phyloP scores from a whole-genome alignment of 2,888 invertebrate species.

The Polietes domitor region DNA sequence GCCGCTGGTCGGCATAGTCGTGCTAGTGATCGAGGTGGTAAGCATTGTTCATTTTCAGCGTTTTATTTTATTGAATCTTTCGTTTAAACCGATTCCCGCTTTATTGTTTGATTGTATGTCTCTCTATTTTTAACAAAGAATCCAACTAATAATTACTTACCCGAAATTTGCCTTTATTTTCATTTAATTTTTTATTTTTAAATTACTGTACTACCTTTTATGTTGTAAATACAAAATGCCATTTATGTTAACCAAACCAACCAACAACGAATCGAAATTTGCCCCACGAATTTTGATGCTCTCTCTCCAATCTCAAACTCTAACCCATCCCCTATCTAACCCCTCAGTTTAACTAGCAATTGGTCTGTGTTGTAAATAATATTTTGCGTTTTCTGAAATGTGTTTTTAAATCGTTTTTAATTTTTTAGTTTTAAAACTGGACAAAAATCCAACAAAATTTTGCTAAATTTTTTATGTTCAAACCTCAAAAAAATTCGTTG shows the following conservation, averaged over 20 bases:
- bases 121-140: constrained; percentile 35
- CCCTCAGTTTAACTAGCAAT: constrained; percentile 10
- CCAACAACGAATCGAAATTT: constrained; percentile 25
- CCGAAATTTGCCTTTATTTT: constrained; percentile 11
- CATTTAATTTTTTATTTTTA: constrained; percentile 30
- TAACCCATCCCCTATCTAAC: neutral
- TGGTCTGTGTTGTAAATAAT: constrained; percentile 64
- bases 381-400: constrained; percentile 45
- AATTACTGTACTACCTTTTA: constrained; percentile 37
- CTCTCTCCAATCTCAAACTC: neutral
- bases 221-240: constrained; percentile 56
- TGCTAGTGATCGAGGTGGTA: constrained; percentile 94
- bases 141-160: constrained; percentile 5
- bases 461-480: constrained; percentile 12
- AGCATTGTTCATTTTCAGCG: constrained; percentile 75
- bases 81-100: constrained; percentile 58
- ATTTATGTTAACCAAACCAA: constrained; percentile 31
- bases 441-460: constrained; percentile 14
- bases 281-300: constrained; percentile 6
- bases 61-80: constrained; percentile 70
- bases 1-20: constrained; percentile 94
- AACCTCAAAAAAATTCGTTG: constrained; percentile 36
- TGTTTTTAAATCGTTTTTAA: constrained; percentile 20
- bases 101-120: constrained; percentile 51
- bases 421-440: constrained; percentile 35